Evolutionary conservation across 2,888 invertebrate genomes (phyloP), one percentile per base, ranked within the genome.

Genomic region (Polydrusus tereticollis): DNA sequence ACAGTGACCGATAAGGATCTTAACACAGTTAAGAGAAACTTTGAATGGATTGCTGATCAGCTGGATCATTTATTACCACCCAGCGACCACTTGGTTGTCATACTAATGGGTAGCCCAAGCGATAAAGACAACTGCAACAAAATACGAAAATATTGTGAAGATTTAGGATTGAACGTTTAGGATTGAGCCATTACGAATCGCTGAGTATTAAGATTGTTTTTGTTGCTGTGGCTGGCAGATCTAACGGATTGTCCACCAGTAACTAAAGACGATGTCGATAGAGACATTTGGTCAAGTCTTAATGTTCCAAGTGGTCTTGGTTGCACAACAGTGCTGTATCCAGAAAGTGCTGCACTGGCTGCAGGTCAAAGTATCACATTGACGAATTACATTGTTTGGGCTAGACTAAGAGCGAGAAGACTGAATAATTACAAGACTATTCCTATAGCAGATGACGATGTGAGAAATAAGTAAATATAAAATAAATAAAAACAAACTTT

Each of bases 201-300:
- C 89, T 90, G 0, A 84, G 84, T 5, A 78, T 87, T 72, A 87
- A 88, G 79, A 77, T 97, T 2, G 94, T 99, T 26, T 93, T 99
- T 84, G 91, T 99, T 73, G 98, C 98, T 6, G 98, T 99, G 3
- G 99, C 99, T 14, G 99, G 99, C 23, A 91, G 98, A 72, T 98
- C 98, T 76, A 99, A 99, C 85, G 99, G 99, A 2, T 88, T 98
- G 98, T 84, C 99, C 99, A n/a, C 99, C 99, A 1, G 89, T 95
- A 0, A 89, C 89, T 60, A 84, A 90, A 5, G 92, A 92, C 71
- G 93, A 92, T 86, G 89, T 92, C 77, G 85, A 87, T 67, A 84
- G 90, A 83, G 98, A 99, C 83, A 89, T 97, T 77, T 99, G 99
- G 99, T 99, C 98, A 0, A 98, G 98, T 21, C 89, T 99, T 33